A percentile compares a stretch with the other conserved stretches of the same genome.
Conservation (phyloP, 1,140 invertebrate genomes). For the Eumeta japonica region DNA sequence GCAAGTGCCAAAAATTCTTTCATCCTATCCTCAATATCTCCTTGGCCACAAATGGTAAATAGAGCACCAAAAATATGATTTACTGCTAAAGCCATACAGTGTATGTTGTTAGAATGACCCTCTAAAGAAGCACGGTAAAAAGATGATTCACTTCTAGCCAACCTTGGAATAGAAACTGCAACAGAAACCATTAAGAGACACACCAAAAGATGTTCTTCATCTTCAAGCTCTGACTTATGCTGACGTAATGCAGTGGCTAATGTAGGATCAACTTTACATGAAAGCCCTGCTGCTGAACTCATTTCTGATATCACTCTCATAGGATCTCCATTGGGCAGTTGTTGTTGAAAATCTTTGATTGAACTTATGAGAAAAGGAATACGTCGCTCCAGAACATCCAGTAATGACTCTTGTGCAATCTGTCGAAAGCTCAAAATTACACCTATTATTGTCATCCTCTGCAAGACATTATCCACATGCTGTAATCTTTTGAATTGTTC, state of each 20-base stretch:
- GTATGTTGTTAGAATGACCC: conserved; percentile 96
- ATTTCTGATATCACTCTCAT: conserved; percentile 94
- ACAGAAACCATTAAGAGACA: conserved; percentile 98
- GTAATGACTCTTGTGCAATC: conserved; percentile 87
- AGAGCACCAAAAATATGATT: conserved; percentile 96
- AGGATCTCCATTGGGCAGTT: conserved; percentile 86
- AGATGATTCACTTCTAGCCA: conserved; percentile 87
- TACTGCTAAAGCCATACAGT: conserved; percentile 94
- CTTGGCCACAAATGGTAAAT: conserved; percentile 92
- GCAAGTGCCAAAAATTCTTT: conserved; percentile 97
- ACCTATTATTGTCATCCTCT: conserved; percentile 96
- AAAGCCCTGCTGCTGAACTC: conserved; percentile 91
- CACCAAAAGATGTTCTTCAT: conserved; percentile 88
- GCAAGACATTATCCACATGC: conserved; percentile 90
- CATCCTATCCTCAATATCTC: conserved; percentile 95
- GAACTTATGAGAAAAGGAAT: conserved; percentile 97
- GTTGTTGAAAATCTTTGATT: conserved; percentile 91
- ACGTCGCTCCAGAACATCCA: conserved; percentile 90
- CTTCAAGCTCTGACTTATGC: conserved; percentile 84
- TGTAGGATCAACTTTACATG: conserved; percentile 93
- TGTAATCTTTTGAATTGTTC: conserved; percentile 90
- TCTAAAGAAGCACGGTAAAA: conserved; percentile 89
- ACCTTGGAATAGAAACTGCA: conserved; percentile 94
- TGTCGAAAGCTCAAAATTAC: conserved; percentile 95
- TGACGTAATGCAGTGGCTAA: conserved; percentile 82